A percentile compares a stretch with the other conserved stretches of the same genome.
Evolutionary conservation across 2,888 invertebrate genomes (phyloP).

Genomic region (Cinara cedri): DNA sequence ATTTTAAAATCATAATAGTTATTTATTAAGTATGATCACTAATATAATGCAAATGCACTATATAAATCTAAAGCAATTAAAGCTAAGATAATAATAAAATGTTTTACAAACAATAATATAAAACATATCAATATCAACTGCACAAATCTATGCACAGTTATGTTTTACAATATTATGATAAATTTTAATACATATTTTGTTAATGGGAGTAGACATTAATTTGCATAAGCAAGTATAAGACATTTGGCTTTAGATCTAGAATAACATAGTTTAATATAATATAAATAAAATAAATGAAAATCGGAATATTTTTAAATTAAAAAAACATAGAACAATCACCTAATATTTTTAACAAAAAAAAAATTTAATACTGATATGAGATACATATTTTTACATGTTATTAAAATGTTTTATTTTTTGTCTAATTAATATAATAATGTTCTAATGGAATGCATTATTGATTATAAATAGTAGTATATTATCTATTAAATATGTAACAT

Average conservation of each 20-base stretch:
- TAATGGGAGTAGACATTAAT: too few species aligned
- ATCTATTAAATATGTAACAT: not conserved
- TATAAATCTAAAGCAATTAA: not conserved
- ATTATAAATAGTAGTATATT: not conserved
- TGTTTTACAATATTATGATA: too few species aligned
- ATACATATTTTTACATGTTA: not conserved
- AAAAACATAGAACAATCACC: constrained; percentile 26
- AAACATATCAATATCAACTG: too few species aligned
- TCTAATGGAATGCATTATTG: constrained; percentile 29
- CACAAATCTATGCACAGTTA: not conserved
- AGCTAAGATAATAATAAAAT: not conserved
- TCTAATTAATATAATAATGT: not conserved
- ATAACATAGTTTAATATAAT: not conserved
- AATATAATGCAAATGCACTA: too few species aligned
- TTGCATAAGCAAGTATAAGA: too few species aligned
- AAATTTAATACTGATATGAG: constrained; percentile 21
- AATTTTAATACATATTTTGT: too few species aligned
- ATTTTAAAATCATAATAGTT: not conserved
- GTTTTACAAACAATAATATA: not conserved
- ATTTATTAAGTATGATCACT: not conserved
- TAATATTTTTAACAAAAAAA: constrained; percentile 11
- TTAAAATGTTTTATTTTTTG: not conserved
- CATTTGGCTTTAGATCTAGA: not conserved
- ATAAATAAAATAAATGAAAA: not conserved
- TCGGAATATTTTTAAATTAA: not conserved